Conservation (phyloP, 2,113 vertebrate genomes). For the Coregonus clupeaformis region DNA sequence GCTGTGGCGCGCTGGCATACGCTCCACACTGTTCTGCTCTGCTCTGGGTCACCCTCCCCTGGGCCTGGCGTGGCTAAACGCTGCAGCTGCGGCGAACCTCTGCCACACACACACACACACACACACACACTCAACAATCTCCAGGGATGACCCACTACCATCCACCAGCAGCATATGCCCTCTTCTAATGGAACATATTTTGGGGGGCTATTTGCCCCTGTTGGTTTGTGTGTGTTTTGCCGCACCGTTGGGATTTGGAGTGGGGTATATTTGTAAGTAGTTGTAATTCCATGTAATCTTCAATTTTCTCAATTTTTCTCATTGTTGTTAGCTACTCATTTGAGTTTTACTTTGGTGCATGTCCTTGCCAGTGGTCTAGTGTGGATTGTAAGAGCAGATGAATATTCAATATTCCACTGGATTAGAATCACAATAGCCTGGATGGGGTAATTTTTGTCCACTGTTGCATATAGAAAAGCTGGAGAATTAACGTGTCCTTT, state of each 20-base stretch:
- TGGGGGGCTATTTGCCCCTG: constrained; percentile 20
- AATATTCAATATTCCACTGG: neutral
- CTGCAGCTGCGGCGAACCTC: constrained; percentile 57
- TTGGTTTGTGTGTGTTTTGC: constrained; percentile 23
- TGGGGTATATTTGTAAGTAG: neutral
- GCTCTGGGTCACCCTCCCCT: constrained; percentile 53
- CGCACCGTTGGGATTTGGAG: constrained; percentile 1
- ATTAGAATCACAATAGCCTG: neutral
- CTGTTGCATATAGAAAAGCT: neutral
- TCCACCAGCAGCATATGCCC: constrained; percentile 56
- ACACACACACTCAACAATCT: constrained; percentile 14
- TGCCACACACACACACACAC: constrained; percentile 27
- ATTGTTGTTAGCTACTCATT: neutral
- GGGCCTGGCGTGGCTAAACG: constrained; percentile 30
- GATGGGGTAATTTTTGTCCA: too few species aligned
- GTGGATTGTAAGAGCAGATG: neutral
- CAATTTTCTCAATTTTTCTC: neutral
- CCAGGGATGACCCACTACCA: constrained; percentile 29
- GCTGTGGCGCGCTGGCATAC: constrained; percentile 45
- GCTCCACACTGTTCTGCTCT: constrained; percentile 16
- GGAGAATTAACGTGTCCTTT: neutral
- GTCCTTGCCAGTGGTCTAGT: neutral
- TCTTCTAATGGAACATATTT: constrained; percentile 43
- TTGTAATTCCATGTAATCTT: neutral
- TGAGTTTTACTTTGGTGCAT: neutral